Percentiles rank a stretch among this genome's conserved stretches.
phyloP scores from a whole-genome alignment of 2,888 invertebrate species.

The Thereva nobilitata region DNA sequence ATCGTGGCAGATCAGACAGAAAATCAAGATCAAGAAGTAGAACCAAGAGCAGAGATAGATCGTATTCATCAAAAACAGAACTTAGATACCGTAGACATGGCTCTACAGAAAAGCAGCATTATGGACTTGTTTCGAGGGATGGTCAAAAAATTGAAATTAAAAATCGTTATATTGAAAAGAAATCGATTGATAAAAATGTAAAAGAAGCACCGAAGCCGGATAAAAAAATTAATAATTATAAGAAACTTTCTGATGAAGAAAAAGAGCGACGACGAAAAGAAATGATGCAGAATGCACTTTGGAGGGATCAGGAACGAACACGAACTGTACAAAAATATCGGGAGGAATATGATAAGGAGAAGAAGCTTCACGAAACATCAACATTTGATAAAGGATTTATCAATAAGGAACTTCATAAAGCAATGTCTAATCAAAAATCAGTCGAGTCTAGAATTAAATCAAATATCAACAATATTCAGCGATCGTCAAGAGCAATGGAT shows the following conservation, averaged over 20 bases:
- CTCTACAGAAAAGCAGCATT: too few relatives aligned
- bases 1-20: not conserved
- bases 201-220: constrained; percentile 12
- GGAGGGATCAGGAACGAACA: constrained; percentile 70
- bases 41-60: too few relatives aligned
- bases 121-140: too few relatives aligned
- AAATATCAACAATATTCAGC: constrained; percentile 87
- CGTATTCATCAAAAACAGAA: too few relatives aligned
- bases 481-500: constrained; percentile 78
- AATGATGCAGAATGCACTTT: constrained; percentile 82
- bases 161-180: not conserved
- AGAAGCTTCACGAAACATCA: constrained; percentile 56
- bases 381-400: constrained; percentile 62
- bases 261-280: constrained; percentile 72
- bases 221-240: constrained; percentile 20
- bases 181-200: not conserved
- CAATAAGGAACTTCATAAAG: constrained; percentile 56
- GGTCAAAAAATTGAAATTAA: not conserved
- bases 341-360: constrained; percentile 62
- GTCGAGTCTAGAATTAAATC: constrained; percentile 85
- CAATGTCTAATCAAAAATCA: constrained; percentile 66
- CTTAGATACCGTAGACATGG: too few relatives aligned
- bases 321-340: constrained; percentile 67
- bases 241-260: constrained; percentile 65
- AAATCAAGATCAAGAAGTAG: too few relatives aligned